These are phyloP conservation scores for Clarias batrachus DNA, from an alignment of 2,113 vertebrate species.

Conservation along the genomic window DNA sequence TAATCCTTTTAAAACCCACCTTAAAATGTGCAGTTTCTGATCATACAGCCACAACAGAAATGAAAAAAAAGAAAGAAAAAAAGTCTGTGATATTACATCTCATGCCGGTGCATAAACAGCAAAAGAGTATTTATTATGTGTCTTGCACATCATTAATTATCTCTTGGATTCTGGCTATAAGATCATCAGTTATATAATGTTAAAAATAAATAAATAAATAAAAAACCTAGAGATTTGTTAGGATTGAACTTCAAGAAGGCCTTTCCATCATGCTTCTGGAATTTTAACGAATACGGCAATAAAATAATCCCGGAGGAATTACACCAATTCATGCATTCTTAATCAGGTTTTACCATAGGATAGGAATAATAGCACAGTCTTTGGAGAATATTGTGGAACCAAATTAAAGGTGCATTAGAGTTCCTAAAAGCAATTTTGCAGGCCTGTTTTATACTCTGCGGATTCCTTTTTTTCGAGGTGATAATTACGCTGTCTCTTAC, in stretches of 20 bases:
- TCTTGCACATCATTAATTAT: not conserved
- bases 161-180: not conserved
- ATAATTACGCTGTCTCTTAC: conserved; percentile 2
- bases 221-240: not conserved
- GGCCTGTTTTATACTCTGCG: not conserved
- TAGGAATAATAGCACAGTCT: not conserved
- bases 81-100: not conserved
- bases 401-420: not conserved
- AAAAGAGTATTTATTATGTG: not conserved
- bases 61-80: not conserved
- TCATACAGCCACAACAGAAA: not conserved
- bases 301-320: conserved; percentile 8
- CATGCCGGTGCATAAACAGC: not conserved
- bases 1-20: not conserved
- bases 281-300: not conserved
- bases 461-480: conserved; percentile 8
- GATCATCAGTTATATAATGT: not conserved
- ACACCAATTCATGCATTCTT: conserved; percentile 1
- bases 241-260: not conserved
- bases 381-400: not conserved
- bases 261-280: not conserved
- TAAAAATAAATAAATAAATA: not conserved
- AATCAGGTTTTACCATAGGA: not conserved
- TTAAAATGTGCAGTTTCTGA: not conserved
- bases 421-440: conserved; percentile 12